phyloP scores from a whole-genome alignment of 2,888 invertebrate species.

The Bombyx huttoni region DNA sequence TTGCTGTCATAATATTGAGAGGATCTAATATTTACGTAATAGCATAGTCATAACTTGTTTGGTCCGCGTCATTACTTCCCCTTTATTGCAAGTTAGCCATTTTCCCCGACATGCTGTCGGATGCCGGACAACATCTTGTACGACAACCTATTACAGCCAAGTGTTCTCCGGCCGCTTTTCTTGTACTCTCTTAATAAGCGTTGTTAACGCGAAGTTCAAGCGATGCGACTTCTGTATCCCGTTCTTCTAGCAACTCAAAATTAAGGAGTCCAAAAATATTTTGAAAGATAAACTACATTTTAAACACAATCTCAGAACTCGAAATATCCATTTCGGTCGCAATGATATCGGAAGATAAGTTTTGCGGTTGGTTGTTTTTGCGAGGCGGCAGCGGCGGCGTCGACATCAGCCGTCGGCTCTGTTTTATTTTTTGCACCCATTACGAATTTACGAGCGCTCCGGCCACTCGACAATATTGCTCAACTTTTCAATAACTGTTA shows the following conservation, averaged over 20 bases:
- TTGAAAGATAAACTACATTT: conserved; percentile 6
- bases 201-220: conserved; percentile 17
- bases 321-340: conserved; percentile 52
- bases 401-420: conserved; percentile 32
- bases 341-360: conserved; percentile 38
- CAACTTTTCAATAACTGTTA: conserved; percentile 71
- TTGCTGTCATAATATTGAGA: not conserved
- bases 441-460: conserved; percentile 65
- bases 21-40: conserved; percentile 1
- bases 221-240: no score
- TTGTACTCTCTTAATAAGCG: conserved; percentile 38
- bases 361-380: conserved; percentile 57
- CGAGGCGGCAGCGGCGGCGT: conserved; percentile 21
- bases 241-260: no score
- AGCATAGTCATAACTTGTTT: conserved; percentile 23
- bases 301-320: conserved; percentile 26
- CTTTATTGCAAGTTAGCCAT: conserved; percentile 61
- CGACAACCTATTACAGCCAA: conserved; percentile 61
- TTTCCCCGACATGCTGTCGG: conserved; percentile 35
- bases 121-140: conserved; percentile 57
- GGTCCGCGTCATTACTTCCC: conserved; percentile 52
- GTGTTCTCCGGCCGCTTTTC: conserved; percentile 36
- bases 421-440: conserved; percentile 68
- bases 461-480: conserved; percentile 69
- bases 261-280: no score